Evolutionary conservation across 1,140 invertebrate genomes (phyloP), one percentile per base, ranked within the genome.

Genomic region (Drosophila novamexicana): DNA sequence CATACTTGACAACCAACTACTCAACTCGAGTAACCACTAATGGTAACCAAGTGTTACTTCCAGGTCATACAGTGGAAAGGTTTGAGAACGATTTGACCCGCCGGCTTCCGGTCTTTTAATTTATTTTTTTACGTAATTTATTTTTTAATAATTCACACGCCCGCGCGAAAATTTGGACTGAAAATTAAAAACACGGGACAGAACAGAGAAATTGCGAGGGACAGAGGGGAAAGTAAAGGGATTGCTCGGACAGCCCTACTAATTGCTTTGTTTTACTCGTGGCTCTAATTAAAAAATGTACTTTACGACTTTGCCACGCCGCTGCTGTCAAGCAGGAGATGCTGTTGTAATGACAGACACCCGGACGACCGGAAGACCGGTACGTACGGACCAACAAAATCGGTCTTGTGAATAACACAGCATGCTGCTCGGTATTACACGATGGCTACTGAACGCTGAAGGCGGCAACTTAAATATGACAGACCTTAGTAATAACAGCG

Each of bases 241-340:
- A 85, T 89, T 89, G 77, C 81, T 90, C 85, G 79, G 85, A 90
- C 85, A 85, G 81, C 71, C 68, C 81, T 79, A 85, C 84, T 89
- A 89, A 89, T 89, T 89, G 84, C 78, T 90, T 89, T 90, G 81
- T 85, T 89, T 89, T 90, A 84, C 84, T 89, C 78, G 77, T 81
- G 84, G 90, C 84, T 90, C 84, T 89, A 89, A 89, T 89, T 89
- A 90, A 89, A 90, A 89, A 89, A 89, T 90, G 78, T 90, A 90
- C 85, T 89, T 89, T 90, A 85, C 78, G 84, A 90, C 81, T 88
- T 83, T 71, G 65, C 58, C 65, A 74, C 72, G 66, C 62, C 29
- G 52, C 52, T 14, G 29, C 29, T 37, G 45, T 18, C 36, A 34
- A 18, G 39, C 58, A 45, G 39, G 36, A 45, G n/a, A 56, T 70